A percentile compares a stretch with the other conserved stretches of the same genome.
Conservation (phyloP, 2,888 invertebrate species). For the Mesodorylaimus sp. region DNA sequence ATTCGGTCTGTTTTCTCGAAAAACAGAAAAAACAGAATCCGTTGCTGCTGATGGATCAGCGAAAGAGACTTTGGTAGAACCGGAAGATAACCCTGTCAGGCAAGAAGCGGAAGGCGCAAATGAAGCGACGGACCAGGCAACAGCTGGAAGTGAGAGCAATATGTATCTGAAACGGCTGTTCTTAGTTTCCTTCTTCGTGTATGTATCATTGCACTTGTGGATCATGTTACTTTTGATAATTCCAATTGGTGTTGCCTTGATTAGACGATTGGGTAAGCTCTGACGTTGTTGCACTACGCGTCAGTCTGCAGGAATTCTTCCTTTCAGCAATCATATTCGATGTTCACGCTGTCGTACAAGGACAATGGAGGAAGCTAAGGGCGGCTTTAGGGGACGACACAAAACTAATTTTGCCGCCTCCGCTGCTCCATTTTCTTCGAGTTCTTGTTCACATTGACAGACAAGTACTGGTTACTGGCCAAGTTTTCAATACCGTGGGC, state of each 20-base stretch:
- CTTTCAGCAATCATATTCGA: neutral
- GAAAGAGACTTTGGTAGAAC: neutral
- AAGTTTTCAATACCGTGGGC: neutral
- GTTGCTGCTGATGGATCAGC: neutral
- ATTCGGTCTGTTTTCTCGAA: too few species aligned
- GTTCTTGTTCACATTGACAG: neutral
- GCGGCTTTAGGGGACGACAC: neutral
- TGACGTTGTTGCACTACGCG: neutral
- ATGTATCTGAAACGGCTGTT: slow-evolving; percentile 4
- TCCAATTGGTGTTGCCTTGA: neutral
- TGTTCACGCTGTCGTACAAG: neutral
- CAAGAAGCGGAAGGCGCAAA: neutral
- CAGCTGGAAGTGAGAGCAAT: slow-evolving; percentile 1
- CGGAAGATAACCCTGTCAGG: neutral
- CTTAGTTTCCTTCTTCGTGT: slow-evolving; percentile 8
- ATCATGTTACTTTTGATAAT: slow-evolving; percentile 2
- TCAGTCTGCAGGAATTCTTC: neutral
- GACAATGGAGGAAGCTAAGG: neutral
- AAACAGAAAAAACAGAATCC: too few species aligned
- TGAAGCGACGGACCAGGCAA: neutral
- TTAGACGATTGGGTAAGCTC: slow-evolving; percentile 5
- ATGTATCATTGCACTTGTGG: slow-evolving; percentile 7
- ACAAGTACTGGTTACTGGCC: neutral
- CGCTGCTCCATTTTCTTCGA: neutral
- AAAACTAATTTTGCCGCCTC: neutral